These are phyloP conservation scores for Pectinophora gossypiella DNA, from an alignment of 1,140 invertebrate species.

Conservation along the genomic window DNA sequence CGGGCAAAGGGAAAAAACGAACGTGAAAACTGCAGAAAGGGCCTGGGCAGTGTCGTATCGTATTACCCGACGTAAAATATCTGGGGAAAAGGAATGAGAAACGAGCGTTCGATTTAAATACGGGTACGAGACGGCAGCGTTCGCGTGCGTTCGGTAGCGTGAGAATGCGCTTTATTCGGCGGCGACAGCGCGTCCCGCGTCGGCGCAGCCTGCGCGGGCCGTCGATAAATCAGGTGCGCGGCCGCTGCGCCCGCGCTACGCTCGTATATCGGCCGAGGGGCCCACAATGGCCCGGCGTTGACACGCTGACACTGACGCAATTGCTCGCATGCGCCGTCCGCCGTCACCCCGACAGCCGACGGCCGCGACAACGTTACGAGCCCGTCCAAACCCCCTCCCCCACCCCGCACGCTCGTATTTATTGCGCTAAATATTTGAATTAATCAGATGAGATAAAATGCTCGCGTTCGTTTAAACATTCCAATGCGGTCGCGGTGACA, in stretches of 20 bases:
- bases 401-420: constrained; percentile 52
- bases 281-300: constrained; percentile 62
- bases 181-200: constrained; percentile 50
- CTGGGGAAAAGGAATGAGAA: constrained; percentile 72
- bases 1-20: constrained; percentile 62
- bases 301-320: constrained; percentile 67
- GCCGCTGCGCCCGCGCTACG: constrained; percentile 39
- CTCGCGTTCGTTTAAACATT: constrained; percentile 64
- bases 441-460: constrained; percentile 73
- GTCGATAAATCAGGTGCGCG: constrained; percentile 69
- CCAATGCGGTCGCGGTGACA: constrained; percentile 69
- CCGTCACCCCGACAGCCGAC: constrained; percentile 33
- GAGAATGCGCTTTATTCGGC: constrained; percentile 71
- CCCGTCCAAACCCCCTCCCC: constrained; percentile 15
- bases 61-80: constrained; percentile 75
- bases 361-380: constrained; percentile 29
- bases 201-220: constrained; percentile 33
- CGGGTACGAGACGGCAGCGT: constrained; percentile 54
- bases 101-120: constrained; percentile 70
- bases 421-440: constrained; percentile 74
- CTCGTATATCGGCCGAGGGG: constrained; percentile 62
- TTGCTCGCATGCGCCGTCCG: constrained; percentile 56
- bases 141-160: constrained; percentile 72
- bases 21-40: constrained; percentile 67
- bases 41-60: constrained; percentile 73